Evolutionary conservation across 53 echinoderm and acorn worm species (phyloP).

Genomic region (Apostichopus leukothele): DNA sequence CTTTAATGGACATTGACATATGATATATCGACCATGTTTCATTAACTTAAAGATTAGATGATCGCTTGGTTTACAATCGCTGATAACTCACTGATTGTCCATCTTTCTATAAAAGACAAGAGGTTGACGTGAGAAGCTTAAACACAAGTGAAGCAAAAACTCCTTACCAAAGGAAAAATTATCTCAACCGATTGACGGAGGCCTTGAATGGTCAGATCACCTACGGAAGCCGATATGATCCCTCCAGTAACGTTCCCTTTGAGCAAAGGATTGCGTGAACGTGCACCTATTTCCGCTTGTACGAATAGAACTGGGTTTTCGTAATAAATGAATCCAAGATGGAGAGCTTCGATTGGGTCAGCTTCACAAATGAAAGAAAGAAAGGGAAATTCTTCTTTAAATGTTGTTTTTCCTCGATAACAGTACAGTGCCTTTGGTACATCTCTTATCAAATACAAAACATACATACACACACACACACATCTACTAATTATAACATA

Average conservation of each 20-base stretch:
- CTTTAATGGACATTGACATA: background rate
- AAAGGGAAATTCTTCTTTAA: background rate
- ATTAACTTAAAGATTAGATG: background rate
- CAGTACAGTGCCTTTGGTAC: no score
- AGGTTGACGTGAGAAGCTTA: background rate
- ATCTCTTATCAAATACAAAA: no score
- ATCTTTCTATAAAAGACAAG: background rate
- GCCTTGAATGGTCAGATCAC: background rate
- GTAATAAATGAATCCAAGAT: conserved; percentile 41
- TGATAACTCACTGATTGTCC: no score
- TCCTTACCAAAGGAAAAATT: conserved; percentile 21
- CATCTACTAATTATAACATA: no score
- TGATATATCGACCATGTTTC: no score
- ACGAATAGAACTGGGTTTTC: conserved; percentile 23
- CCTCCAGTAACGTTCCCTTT: conserved; percentile 26
- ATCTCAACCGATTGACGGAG: conserved; percentile 8
- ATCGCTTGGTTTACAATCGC: no score
- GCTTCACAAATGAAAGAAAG: background rate
- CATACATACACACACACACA: no score
- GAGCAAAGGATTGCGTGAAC: background rate
- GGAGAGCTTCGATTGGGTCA: background rate
- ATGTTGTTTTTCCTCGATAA: no score
- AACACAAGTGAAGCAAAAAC: no score
- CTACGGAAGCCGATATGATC: conserved; percentile 36
- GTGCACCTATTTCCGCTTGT: background rate